Base-by-base conservation (phyloP, 2,797 vertebrate species). In the Morelia viridis region DNA sequence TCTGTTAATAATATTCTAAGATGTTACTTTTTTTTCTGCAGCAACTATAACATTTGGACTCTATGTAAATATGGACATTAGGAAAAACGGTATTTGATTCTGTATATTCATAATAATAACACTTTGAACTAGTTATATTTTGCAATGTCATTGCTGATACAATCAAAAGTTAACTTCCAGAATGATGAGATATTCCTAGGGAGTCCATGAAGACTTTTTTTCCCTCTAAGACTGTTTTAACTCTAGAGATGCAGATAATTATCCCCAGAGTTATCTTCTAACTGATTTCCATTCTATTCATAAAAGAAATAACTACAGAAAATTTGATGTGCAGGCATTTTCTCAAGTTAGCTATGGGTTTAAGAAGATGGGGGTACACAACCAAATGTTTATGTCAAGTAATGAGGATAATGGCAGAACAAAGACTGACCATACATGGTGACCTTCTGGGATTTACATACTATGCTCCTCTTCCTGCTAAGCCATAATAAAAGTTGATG, bases 51-150 rank as follows among this genome's bases (percentile, higher is more conserved):
- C 0, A 1, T 83, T 61, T 56, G 28, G 22, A 31, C 19, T 53
- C 35, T 56, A 85, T 53, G 17, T 64, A 64, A 13, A 56, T 6
- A 9, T 90, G 41, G 41, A 24, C 4, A 22, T 62, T 90, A 22
- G 50, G 35, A 85, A 46, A 62, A 85, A 53, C 58, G 19, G 9
- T 85, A 65, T 31, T 91, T 65, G 19, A 2, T 85, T 65, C 61
- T 56, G 11, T 85, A 68, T 91, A 57, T 17, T 61, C 60, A 17
- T 90, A 31, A 46, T 65, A 56, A 85, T 91, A 91, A 91, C n/a
- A 57, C 6, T 57, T 62, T 85, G 60, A 9, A 65, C 65, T 57
- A 61, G 71, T 83, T 7, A 41, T 80, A 31, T 84, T 85, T 84
- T 84, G 58, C 62, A 62, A 90, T 80, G 31, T 26, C 56, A 58